Conservation (phyloP, 2,888 invertebrate species). For the Latrodectus elegans region DNA sequence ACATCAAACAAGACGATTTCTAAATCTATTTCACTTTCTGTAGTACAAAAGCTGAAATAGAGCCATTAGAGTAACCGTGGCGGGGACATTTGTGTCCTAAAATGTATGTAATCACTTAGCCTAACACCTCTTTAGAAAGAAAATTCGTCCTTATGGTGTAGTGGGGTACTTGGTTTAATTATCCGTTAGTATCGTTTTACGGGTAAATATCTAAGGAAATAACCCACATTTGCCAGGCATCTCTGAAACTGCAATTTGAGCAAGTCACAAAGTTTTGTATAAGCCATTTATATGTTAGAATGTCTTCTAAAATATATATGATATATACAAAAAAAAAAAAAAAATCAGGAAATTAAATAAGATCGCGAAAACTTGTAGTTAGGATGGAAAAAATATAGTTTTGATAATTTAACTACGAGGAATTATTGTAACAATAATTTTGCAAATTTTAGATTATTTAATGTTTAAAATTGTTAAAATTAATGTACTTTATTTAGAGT, state of each 20-base stretch:
- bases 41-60: not conserved
- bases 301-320: too few relatives aligned
- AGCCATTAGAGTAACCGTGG: not conserved
- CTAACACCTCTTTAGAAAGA: constrained; percentile 30
- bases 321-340: too few relatives aligned
- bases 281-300: not conserved
- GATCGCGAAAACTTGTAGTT: too few relatives aligned
- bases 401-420: too few relatives aligned
- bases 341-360: too few relatives aligned
- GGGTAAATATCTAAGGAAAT: constrained; percentile 5
- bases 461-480: too few relatives aligned
- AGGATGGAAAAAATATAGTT: too few relatives aligned
- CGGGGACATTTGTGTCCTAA: not conserved
- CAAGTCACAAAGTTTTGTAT: not conserved
- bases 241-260: not conserved
- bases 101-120: constrained; percentile 35
- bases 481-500: too few relatives aligned
- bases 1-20: not conserved
- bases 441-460: too few relatives aligned
- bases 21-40: not conserved
- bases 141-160: not conserved
- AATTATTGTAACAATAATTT: too few relatives aligned
- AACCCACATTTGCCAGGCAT: not conserved
- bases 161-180: not conserved
- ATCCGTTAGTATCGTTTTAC: not conserved